A percentile compares a stretch with the other conserved stretches of the same genome.
Conservation (phyloP, 2,888 invertebrate genomes). For the Griposia aprilina region DNA sequence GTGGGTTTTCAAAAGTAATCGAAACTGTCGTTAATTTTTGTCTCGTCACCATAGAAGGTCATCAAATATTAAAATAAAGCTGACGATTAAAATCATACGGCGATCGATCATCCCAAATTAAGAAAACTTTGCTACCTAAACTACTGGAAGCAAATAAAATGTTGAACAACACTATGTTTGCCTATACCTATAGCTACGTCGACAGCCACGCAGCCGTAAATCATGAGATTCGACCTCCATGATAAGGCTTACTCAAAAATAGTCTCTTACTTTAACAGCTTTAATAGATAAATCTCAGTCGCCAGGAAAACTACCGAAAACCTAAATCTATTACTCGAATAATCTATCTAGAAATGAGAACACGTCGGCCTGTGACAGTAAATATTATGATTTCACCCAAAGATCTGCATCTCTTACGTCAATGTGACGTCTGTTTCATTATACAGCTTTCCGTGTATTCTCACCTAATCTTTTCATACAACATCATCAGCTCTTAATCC, state of each 20-base stretch:
- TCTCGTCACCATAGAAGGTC: conserved; percentile 8
- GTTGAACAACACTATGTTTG: conserved; percentile 11
- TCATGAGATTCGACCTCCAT: conserved; percentile 47
- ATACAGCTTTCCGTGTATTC: conserved; percentile 77
- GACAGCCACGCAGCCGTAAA: conserved; percentile 34
- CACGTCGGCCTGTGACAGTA: conserved; percentile 84
- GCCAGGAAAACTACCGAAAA: conserved; percentile 63
- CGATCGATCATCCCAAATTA: conserved; percentile 42
- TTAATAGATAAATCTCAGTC: conserved; percentile 56
- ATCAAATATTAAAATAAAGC: conserved; percentile 32
- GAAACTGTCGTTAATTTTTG: not conserved
- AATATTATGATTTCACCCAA: conserved; percentile 88
- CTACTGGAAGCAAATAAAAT: conserved; percentile 16
- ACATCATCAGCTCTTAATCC: conserved; percentile 76
- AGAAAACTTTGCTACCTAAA: conserved; percentile 3
- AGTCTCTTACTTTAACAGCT: conserved; percentile 36
- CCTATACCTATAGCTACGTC: not conserved
- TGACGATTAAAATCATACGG: conserved; percentile 8
- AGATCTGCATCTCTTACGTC: conserved; percentile 89
- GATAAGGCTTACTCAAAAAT: conserved; percentile 55
- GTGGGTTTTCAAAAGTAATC: conserved; percentile 10
- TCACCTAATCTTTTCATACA: conserved; percentile 76
- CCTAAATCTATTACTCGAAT: conserved; percentile 78
- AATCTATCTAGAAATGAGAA: conserved; percentile 84
- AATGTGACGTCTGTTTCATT: conserved; percentile 89